A percentile compares a stretch with the other conserved stretches of the same genome.
Evolutionary conservation across 2,888 invertebrate species (phyloP).

Genomic region (Drosophila diplacantha): DNA sequence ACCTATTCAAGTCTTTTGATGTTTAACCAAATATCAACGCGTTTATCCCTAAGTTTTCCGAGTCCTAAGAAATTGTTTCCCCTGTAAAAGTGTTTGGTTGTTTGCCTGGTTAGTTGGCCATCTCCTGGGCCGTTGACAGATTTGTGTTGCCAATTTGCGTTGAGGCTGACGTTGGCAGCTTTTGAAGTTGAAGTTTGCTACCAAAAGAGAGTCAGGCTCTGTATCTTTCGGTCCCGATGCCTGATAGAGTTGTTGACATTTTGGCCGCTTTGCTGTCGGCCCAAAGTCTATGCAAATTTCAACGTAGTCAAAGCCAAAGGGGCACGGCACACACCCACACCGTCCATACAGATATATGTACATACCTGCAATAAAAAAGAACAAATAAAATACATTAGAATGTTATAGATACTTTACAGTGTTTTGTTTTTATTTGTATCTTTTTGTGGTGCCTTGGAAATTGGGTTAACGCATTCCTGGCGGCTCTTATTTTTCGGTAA

Average conservation of each 20-base stretch:
- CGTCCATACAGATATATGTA: slow-evolving; percentile 26
- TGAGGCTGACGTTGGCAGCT: slow-evolving; percentile 28
- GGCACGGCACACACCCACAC: slow-evolving; percentile 47
- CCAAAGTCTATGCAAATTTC: slow-evolving; percentile 60
- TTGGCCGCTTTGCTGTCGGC: slow-evolving; percentile 40
- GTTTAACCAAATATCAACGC: not conserved
- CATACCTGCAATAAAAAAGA: slow-evolving; percentile 59
- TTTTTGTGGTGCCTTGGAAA: slow-evolving; percentile 31
- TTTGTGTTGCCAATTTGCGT: slow-evolving; percentile 63
- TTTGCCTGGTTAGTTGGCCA: slow-evolving; percentile 27
- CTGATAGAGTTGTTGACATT: slow-evolving; percentile 68
- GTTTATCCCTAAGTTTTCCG: not conserved
- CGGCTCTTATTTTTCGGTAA: slow-evolving; percentile 28
- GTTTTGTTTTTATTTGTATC: not conserved
- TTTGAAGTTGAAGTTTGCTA: slow-evolving; percentile 31
- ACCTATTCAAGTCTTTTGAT: not conserved
- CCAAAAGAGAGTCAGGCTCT: slow-evolving; percentile 15
- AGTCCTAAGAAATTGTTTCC: too few species aligned
- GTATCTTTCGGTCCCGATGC: slow-evolving; percentile 44
- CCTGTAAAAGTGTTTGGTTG: slow-evolving; percentile 7
- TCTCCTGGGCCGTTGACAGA: slow-evolving; percentile 54
- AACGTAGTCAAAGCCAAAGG: slow-evolving; percentile 33
- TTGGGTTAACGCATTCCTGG: slow-evolving; percentile 56
- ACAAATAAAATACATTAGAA: slow-evolving; percentile 52
- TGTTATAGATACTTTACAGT: slow-evolving; percentile 21